Evolutionary conservation across 2,888 invertebrate species (phyloP).

Genomic region (Syrphus vitripennis): DNA sequence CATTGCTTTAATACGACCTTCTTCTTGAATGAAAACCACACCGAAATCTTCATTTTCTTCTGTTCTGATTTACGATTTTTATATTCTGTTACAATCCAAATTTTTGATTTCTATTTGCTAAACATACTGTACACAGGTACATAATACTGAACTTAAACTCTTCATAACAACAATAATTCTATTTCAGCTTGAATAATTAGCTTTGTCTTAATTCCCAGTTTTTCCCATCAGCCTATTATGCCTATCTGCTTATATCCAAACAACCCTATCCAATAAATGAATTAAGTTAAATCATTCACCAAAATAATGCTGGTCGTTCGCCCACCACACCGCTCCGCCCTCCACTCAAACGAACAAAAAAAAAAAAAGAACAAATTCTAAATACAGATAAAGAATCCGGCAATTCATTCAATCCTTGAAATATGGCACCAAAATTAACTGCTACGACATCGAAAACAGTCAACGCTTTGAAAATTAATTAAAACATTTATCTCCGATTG

Average conservation of each 20-base stretch:
- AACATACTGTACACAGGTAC: background rate
- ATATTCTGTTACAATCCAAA: background rate
- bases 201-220: constrained; percentile 29
- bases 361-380: background rate
- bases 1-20: too few species aligned
- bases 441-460: constrained; percentile 57
- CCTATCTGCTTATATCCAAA: background rate
- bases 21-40: too few species aligned
- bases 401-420: constrained; percentile 30
- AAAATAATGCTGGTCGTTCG: constrained; percentile 39
- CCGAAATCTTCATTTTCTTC: too few species aligned
- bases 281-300: constrained; percentile 33
- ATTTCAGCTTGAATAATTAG: constrained; percentile 12
- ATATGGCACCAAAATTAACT: constrained; percentile 60
- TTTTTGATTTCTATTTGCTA: background rate
- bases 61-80: too few species aligned
- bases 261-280: background rate
- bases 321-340: background rate
- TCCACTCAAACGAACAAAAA: background rate
- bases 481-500: constrained; percentile 69
- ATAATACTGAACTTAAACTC: background rate
- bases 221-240: background rate
- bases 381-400: constrained; percentile 5
- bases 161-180: background rate
- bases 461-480: constrained; percentile 63